Percentiles rank a stretch among this genome's conserved stretches.
These are phyloP conservation scores for Boloria euphrosyne DNA, from an alignment of 2,888 invertebrate genomes.

Conservation along the genomic window DNA sequence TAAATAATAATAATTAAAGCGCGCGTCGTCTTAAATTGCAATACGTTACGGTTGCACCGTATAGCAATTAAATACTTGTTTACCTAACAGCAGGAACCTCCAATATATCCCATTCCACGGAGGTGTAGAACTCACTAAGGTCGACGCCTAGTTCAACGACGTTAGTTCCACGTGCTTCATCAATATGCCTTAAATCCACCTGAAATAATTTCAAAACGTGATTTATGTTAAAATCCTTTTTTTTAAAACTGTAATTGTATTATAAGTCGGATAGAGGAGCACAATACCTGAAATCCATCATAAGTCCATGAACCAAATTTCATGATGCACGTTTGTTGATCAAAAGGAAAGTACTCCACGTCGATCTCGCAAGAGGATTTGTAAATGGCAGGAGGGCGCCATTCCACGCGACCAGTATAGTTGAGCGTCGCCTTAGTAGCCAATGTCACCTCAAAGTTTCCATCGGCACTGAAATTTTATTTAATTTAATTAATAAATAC, in stretches of 20 bases:
- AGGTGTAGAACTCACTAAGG: constrained; percentile 98
- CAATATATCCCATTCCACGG: constrained; percentile 99
- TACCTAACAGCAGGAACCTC: constrained; percentile 96
- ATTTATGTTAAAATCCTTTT: neutral
- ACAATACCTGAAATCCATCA: constrained; percentile 94
- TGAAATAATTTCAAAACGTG: constrained; percentile 51
- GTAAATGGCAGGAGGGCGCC: constrained; percentile 98
- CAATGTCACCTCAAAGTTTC: constrained; percentile 95
- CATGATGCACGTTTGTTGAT: constrained; percentile 96
- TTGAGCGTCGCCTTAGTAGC: constrained; percentile 95
- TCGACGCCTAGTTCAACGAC: constrained; percentile 97
- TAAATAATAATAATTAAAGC: no score
- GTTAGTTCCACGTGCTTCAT: constrained; percentile 93
- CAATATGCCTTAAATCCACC: constrained; percentile 96
- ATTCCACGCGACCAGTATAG: constrained; percentile 93
- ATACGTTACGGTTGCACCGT: no score
- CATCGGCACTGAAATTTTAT: constrained; percentile 91
- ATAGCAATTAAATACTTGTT: neutral
- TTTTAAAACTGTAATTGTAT: no score
- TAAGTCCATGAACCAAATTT: constrained; percentile 98
- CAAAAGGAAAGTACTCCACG: constrained; percentile 96
- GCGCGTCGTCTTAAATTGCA: no score
- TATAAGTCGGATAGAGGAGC: neutral
- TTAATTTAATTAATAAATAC: neutral
- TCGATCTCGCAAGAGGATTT: constrained; percentile 96